Percentiles rank a stretch among this genome's conserved stretches.
Evolutionary conservation across 2,888 invertebrate genomes (phyloP).

Genomic region (Eupithecia subumbrata): DNA sequence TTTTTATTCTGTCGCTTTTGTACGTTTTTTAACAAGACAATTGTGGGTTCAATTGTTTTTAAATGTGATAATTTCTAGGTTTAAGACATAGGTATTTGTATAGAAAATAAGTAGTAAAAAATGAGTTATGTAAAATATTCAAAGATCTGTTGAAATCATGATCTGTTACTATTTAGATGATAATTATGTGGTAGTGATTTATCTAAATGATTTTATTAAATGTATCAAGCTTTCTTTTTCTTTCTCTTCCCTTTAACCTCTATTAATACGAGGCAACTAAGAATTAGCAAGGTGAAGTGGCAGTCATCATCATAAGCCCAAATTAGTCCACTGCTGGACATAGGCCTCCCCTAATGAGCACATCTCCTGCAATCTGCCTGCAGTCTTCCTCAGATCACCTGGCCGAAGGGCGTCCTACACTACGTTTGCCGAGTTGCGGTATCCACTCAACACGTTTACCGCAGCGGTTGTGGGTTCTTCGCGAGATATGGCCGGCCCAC

Average conservation of each 20-base stretch:
- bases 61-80: slow-evolving; percentile 31
- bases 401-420: too few relatives aligned
- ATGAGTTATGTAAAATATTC: background rate
- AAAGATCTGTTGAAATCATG: slow-evolving; percentile 16
- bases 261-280: background rate
- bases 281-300: background rate
- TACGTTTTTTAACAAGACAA: background rate
- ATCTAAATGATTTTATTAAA: slow-evolving; percentile 44
- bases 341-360: too few relatives aligned
- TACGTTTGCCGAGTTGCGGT: too few relatives aligned
- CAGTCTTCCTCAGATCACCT: too few relatives aligned
- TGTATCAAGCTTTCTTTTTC: slow-evolving; percentile 23
- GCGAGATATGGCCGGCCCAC: too few relatives aligned
- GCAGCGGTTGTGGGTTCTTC: too few relatives aligned
- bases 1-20: background rate
- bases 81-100: slow-evolving; percentile 6
- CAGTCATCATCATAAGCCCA: background rate
- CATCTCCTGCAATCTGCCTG: too few relatives aligned
- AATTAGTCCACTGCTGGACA: background rate
- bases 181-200: slow-evolving; percentile 42
- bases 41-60: slow-evolving; percentile 1
- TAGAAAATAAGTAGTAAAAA: background rate
- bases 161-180: slow-evolving; percentile 24
- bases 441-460: too few relatives aligned
- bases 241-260: background rate